Evolutionary conservation across 23 tunicate species (phyloP).

Genomic region (Clavelina lepadiformis): DNA sequence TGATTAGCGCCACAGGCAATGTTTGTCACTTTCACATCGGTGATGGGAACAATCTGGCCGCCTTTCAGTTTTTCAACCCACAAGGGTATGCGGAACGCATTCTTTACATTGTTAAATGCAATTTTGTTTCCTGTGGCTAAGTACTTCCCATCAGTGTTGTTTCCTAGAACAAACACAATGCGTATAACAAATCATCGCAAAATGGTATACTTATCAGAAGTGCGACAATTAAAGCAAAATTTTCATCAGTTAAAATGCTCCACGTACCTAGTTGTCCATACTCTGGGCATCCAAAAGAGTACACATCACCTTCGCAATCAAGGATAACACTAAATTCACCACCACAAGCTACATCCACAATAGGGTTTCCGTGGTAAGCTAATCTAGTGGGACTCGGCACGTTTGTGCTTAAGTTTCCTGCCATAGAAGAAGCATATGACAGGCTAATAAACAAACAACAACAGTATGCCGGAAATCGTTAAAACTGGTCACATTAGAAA

Average conservation of each 20-base stretch:
- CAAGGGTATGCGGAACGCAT: conserved; percentile 81
- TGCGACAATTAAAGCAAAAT: background rate
- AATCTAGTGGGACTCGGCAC: conserved; percentile 74
- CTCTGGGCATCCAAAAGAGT: conserved; percentile 91
- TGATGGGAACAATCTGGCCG: conserved; percentile 48
- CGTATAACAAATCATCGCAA: background rate
- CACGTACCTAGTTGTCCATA: conserved; percentile 87
- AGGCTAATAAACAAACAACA: too few species aligned
- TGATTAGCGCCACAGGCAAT: conserved; percentile 84
- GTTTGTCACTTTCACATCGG: conserved; percentile 60
- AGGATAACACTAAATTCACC: conserved; percentile 70
- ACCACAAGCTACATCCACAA: conserved; percentile 78
- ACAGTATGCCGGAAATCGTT: too few species aligned
- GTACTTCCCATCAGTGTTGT: conserved; percentile 92
- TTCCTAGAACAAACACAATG: conserved; percentile 34
- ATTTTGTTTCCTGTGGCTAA: conserved; percentile 71
- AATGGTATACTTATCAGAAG: background rate
- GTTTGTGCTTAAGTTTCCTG: conserved; percentile 65
- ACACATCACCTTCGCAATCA: conserved; percentile 75
- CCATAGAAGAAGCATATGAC: background rate
- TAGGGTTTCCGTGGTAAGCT: conserved; percentile 38
- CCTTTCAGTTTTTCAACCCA: conserved; percentile 77
- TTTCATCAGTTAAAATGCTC: background rate
- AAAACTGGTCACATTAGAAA: background rate
- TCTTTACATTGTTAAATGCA: conserved; percentile 47